Evolutionary conservation across 1,140 invertebrate species (phyloP).

Genomic region (Drosophila willistoni): DNA sequence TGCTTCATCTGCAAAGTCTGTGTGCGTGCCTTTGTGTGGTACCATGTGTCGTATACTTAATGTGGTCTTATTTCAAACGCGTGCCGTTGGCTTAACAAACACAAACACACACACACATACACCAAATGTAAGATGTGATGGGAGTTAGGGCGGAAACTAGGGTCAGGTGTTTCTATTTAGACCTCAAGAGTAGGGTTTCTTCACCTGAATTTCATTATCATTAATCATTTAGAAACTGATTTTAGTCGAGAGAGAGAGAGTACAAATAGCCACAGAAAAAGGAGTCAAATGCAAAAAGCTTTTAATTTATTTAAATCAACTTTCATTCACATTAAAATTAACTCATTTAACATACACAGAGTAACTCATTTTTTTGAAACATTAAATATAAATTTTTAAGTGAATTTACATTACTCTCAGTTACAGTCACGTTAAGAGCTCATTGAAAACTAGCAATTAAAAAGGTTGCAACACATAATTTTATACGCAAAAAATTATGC

Average conservation of each 20-base stretch:
- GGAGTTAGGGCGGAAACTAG: background rate
- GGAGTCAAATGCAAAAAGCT: background rate
- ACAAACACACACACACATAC: background rate
- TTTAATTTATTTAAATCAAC: background rate
- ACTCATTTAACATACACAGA: constrained; percentile 31
- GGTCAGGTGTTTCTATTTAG: background rate
- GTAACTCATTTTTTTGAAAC: background rate
- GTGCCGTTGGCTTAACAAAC: constrained; percentile 42
- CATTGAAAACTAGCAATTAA: constrained; percentile 50
- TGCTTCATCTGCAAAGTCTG: constrained; percentile 41
- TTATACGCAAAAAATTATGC: constrained; percentile 57
- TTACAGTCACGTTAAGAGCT: constrained; percentile 25
- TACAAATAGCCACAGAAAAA: background rate
- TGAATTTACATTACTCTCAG: background rate
- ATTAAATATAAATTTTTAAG: background rate
- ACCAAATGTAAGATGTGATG: background rate
- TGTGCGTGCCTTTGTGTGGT: constrained; percentile 57
- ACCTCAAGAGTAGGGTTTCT: background rate
- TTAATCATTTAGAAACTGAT: background rate
- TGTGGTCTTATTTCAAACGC: constrained; percentile 71
- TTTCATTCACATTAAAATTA: constrained; percentile 1
- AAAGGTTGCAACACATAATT: constrained; percentile 50
- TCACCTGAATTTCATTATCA: background rate
- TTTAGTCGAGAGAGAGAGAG: background rate
- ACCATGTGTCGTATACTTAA: constrained; percentile 78